Base-by-base conservation (phyloP, 2,888 invertebrate genomes). In the Phanerotoma sp. region DNA sequence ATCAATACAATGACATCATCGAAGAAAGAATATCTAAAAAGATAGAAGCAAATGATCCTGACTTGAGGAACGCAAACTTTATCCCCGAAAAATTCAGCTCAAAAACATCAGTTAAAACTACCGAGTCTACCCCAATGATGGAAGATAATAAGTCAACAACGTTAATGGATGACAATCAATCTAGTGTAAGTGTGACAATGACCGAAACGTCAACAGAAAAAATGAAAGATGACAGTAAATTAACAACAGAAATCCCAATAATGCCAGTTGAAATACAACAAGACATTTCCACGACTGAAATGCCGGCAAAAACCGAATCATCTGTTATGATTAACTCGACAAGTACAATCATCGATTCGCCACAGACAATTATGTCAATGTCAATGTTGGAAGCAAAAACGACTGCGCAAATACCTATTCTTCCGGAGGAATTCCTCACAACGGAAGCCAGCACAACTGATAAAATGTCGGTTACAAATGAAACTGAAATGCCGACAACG, bases 1-100 rank as follows among this genome's bases (percentile, higher is more conserved):
- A 77, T 60, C 71, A 67, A 47, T 74, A 77, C 48, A 77, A 77
- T 21, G 75, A 76, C 51, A 77, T 77, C 50, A 61, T 55, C 1
- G 74, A 76, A 45, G 74, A 75, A 32, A 55, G 56, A 22, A 45
- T 69, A 25, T 57, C 63, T 5, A 67, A 72, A 25, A 62, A 56
- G 7, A 70, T 59, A 22, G 59, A 56, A 18, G 52, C 38, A 22
- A 57, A 61, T 10, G 16, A 33, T 52, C 47, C 51, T 2, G 50
- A 54, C 37, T 40, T 50, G n/a, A 48, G 48, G 1, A 51, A 49
- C 16, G 38, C 16, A 16, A 28, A 58, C 46, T 50, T 45, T 9
- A 5, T 48, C 52, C 21, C 30, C 21, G 45, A 62, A 41, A 32
- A 56, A 52, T 49, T 40, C 53, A 46, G 57, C 51, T 5, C 41